Base-by-base conservation (phyloP, 2,888 invertebrate genomes). In the Sympetrum striolatum region DNA sequence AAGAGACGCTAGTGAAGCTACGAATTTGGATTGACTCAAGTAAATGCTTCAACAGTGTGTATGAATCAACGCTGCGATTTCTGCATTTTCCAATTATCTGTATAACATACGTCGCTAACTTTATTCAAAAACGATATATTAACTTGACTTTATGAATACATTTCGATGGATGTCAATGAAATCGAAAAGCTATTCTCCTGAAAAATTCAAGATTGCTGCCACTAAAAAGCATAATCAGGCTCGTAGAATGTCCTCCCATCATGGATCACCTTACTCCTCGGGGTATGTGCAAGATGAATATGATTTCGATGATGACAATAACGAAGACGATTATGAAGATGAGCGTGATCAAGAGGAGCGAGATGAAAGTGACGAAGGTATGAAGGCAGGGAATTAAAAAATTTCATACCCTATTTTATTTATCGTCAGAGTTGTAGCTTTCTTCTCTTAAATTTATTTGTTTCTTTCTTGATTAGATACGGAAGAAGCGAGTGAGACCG, bases 401-500 rank as follows among this genome's bases (percentile, higher is more conserved):
- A 18, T 22, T 60, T 37, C 3, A 18, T 39, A 14, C 10, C 10
- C n/a, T 81, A 25, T 2, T 64, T 90, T 15, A 35, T 5, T 31
- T 39, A 0, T 22, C 2, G 22, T 22, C 18, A n/a, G n/a, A 6
- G 31, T 39, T 48, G n/a, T 73, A 39, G 15, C 90, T 90, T 35
- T 81, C 3, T 12, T 14, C 2, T 39, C 12, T 39, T 14, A 10
- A 14, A 25, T 39, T 22, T 18, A 39, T 31, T 73, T 90, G 18
- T 10, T 3, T 48, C 39, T 25, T 37, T 58, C 3, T 18, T 58
- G 93, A 93, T 90, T 92, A 97, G 98, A 98, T 93, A 99, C 99
- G 0, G 99, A 98, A 94, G 99, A 99, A 95, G 98, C 98, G 0
- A 98, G 98, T 94, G 99, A 99, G 94, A 98, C 98, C n/a, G 98